Conservation (phyloP, 2,113 vertebrate species). For the Actinemys pallida region DNA sequence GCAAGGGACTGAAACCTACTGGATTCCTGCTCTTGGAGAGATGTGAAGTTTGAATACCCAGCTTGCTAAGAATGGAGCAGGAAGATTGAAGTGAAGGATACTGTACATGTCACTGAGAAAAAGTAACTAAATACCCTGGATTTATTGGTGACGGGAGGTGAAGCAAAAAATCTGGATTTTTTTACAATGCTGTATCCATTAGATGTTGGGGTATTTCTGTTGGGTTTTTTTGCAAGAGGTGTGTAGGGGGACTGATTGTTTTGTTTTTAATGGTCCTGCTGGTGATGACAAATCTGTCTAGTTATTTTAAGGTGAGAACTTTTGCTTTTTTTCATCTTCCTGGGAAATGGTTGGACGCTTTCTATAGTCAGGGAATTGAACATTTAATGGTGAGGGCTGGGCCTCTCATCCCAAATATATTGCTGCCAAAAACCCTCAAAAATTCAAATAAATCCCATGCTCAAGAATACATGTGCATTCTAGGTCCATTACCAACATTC, state of each 20-base stretch:
- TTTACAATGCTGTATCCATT: background rate
- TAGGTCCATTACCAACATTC: background rate
- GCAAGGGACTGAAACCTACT: background rate
- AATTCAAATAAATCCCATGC: background rate
- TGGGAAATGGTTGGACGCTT: background rate
- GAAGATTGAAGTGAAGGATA: background rate
- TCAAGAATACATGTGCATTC: background rate
- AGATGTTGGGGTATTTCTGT: background rate
- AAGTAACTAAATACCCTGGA: background rate
- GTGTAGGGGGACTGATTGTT: background rate
- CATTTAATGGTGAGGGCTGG: background rate
- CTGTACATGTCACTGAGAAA: background rate
- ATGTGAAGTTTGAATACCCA: background rate
- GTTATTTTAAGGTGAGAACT: background rate
- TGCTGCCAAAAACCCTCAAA: background rate
- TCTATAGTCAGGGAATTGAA: background rate
- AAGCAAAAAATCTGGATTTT: background rate
- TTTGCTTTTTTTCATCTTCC: background rate
- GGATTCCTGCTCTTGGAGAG: background rate
- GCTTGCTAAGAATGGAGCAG: rapidly evolving
- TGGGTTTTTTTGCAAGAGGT: background rate
- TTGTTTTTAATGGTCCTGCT: background rate
- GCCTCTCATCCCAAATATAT: background rate
- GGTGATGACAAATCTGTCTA: background rate
- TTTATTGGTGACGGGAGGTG: background rate